A percentile compares a stretch with the other conserved stretches of the same genome.
These are phyloP conservation scores for Ectemnius cavifrons DNA, from an alignment of 2,888 invertebrate genomes.

Conservation along the genomic window DNA sequence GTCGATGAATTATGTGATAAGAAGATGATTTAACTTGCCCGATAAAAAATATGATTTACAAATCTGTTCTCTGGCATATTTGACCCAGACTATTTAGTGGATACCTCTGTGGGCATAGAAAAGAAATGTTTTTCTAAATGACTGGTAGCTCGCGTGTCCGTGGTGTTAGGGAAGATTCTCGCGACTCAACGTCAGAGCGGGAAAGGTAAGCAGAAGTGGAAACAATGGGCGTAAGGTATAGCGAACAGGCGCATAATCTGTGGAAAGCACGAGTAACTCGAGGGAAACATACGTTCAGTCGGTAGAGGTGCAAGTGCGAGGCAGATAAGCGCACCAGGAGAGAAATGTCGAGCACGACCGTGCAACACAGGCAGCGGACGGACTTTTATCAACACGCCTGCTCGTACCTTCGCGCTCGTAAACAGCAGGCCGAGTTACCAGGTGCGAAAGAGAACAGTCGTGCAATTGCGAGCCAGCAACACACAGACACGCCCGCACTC, in stretches of 20 bases:
- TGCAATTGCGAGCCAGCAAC: too few relatives aligned
- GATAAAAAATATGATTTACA: slow-evolving; percentile 33
- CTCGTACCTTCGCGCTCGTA: slow-evolving; percentile 29
- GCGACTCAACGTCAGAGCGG: slow-evolving; percentile 36
- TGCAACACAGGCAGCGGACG: slow-evolving; percentile 28
- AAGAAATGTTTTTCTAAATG: neutral
- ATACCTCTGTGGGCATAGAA: neutral
- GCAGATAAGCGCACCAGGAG: slow-evolving; percentile 39
- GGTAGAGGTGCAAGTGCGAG: slow-evolving; percentile 37
- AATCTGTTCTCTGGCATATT: slow-evolving; percentile 18
- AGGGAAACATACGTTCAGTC: slow-evolving; percentile 25
- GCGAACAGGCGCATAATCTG: slow-evolving; percentile 37
- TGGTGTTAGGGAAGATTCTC: slow-evolving; percentile 29
- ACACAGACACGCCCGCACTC: too few relatives aligned
- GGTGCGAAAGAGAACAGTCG: slow-evolving; percentile 34
- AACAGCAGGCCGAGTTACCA: slow-evolving; percentile 29
- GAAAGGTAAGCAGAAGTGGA: slow-evolving; percentile 16
- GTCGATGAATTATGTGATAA: slow-evolving; percentile 17
- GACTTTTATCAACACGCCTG: slow-evolving; percentile 42
- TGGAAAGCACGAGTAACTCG: slow-evolving; percentile 26
- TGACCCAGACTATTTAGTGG: neutral
- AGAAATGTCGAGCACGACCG: slow-evolving; percentile 19
- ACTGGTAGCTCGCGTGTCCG: neutral
- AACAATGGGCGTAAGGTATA: slow-evolving; percentile 43
- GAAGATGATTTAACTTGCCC: slow-evolving; percentile 23